phyloP scores from a whole-genome alignment of 2,888 invertebrate species.

The Drosophila gaucha region DNA sequence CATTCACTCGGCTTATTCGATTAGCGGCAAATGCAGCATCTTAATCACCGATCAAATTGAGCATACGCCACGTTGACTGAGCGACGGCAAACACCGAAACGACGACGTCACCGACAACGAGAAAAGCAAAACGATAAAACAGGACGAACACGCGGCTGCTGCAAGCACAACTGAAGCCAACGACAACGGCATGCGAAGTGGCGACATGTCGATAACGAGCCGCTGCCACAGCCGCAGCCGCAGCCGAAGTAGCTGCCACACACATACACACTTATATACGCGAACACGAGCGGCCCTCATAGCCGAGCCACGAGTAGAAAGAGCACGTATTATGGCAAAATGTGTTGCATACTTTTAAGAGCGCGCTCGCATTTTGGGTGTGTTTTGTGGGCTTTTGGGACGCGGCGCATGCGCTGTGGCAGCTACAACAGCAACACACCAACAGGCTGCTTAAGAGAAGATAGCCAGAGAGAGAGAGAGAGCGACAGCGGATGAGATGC shows the following conservation, averaged over 20 bases:
- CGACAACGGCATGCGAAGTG: conserved; percentile 82
- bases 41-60: conserved; percentile 61
- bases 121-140: not conserved
- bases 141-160: conserved; percentile 20
- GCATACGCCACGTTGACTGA: conserved; percentile 41
- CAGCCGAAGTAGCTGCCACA: conserved; percentile 27
- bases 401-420: conserved; percentile 35
- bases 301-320: not conserved
- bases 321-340: conserved; percentile 35
- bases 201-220: conserved; percentile 66
- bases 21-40: conserved; percentile 47
- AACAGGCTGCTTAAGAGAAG: conserved; percentile 39
- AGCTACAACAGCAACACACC: conserved; percentile 40
- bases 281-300: not conserved
- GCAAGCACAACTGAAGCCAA: conserved; percentile 76
- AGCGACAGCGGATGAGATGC: not conserved
- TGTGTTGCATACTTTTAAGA: conserved; percentile 54
- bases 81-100: conserved; percentile 26
- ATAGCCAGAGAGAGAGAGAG: not conserved
- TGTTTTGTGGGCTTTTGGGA: conserved; percentile 43
- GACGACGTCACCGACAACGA: conserved; percentile 19
- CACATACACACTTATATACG: not conserved
- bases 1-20: conserved; percentile 54
- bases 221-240: conserved; percentile 40
- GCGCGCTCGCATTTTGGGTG: conserved; percentile 57